These are phyloP conservation scores for Crocidura indochinensis DNA, from an alignment of 2,797 vertebrate species.

Conservation along the genomic window DNA sequence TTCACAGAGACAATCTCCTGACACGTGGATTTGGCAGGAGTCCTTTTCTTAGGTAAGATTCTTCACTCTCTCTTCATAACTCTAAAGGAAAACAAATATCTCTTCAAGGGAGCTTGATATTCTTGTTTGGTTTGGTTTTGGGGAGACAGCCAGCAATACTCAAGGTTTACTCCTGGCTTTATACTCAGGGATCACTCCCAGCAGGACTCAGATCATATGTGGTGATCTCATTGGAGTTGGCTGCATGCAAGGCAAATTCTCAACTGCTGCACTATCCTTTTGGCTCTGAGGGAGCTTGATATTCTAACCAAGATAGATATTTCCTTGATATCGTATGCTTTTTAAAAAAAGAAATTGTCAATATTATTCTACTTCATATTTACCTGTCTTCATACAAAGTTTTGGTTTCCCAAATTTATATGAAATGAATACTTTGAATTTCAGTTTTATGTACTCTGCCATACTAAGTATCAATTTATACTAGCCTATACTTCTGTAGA, in stretches of 20 bases:
- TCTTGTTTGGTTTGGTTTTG: too few relatives aligned
- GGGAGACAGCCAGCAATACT: too few relatives aligned
- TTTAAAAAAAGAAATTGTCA: too few relatives aligned
- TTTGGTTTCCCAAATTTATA: constrained; percentile 43
- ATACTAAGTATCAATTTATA: neutral
- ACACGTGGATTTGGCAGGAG: neutral
- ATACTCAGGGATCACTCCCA: too few relatives aligned
- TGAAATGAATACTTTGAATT: neutral
- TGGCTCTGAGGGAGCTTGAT: neutral
- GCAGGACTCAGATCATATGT: too few relatives aligned
- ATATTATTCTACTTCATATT: constrained; percentile 13
- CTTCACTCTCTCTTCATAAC: neutral
- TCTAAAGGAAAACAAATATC: neutral
- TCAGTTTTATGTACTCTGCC: neutral
- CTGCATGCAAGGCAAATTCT: too few relatives aligned
- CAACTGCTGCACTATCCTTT: neutral
- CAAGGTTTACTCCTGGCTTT: too few relatives aligned
- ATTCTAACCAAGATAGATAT: constrained; percentile 30
- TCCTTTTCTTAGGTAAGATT: neutral
- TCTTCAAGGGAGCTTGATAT: neutral
- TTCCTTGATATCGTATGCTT: neutral
- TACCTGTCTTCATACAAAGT: constrained; percentile 12
- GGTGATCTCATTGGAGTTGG: too few relatives aligned
- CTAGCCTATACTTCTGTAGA: neutral
- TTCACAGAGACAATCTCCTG: neutral